Evolutionary conservation across 2,797 vertebrate species (phyloP), one percentile per base, ranked within the genome.

Genomic region (Amazona finschi): DNA sequence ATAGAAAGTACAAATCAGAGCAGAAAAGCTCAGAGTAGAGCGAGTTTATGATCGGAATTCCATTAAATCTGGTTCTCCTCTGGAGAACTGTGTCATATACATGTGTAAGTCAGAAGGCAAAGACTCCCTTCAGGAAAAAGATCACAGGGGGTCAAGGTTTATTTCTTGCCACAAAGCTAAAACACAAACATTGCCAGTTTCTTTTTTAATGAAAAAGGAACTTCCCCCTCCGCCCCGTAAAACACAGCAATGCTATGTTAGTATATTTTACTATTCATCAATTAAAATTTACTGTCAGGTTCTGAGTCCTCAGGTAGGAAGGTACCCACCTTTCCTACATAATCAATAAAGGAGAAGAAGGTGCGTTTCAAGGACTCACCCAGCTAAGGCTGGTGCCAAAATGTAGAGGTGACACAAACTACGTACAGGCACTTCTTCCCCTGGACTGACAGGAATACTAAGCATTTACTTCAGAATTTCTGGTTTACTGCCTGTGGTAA

Each of bases 191-290:
- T 2, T 27, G 19, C 8, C 27, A 5, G 39, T 84, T 89, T 58
- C 17, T 65, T 78, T 85, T 80, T 19, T 36, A 66, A 22, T 10
- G 12, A 21, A 72, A 72, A 90, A 91, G 2, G 8, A 85, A n/a
- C 5, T 7, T 41, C 36, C 36, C 36, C 9, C 36, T 5, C 36
- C 36, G 3, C 19, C 53, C 38, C 11, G 9, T 47, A 58, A 39
- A 31, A 70, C 24, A 52, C 18, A 27, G 15, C 19, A 30, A 5
- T 49, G 12, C 28, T 52, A 38, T 6, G 64, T 39, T 58, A 46
- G 6, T 38, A 31, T 21, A 14, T 64, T 84, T 78, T 60, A 38
- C 27, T 65, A 15, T 21, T 46, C 0, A 0, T 3, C 30, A 39
- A 13, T 49, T 38, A 77, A 85, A 67, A 83, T 36, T 57, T 69